These are phyloP conservation scores for Damaliscus lunatus DNA, from an alignment of 2,113 vertebrate genomes.

Conservation along the genomic window DNA sequence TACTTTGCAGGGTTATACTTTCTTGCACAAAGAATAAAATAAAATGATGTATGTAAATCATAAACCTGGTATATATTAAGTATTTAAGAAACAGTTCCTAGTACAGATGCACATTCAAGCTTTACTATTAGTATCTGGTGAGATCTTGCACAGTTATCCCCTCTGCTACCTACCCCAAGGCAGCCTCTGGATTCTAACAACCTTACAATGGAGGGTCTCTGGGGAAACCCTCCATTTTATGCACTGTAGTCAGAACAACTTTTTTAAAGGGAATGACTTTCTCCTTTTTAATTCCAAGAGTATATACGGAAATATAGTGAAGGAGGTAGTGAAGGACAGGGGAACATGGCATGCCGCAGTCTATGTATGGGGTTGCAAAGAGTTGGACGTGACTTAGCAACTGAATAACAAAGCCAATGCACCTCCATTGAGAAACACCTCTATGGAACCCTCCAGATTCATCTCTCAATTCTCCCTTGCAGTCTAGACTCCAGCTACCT, in stretches of 20 bases:
- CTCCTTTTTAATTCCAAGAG: neutral
- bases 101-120: conserved; percentile 5
- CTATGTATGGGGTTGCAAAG: neutral
- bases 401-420: neutral
- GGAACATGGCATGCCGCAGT: neutral
- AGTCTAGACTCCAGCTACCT: neutral
- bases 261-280: neutral
- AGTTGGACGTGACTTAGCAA: neutral
- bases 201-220: neutral
- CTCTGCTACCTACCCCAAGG: neutral
- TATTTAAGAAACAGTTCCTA: neutral
- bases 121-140: neutral
- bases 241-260: neutral
- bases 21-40: neutral
- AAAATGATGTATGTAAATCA: neutral
- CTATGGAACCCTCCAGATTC: neutral
- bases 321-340: neutral
- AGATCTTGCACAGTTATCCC: neutral
- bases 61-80: neutral
- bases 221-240: neutral
- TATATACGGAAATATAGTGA: neutral
- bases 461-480: neutral
- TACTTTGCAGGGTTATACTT: neutral
- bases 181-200: conserved; percentile 3
- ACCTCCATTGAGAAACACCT: neutral